Evolutionary conservation across 1,140 invertebrate species (phyloP).

Genomic region (Caenorhabditis tropicalis): DNA sequence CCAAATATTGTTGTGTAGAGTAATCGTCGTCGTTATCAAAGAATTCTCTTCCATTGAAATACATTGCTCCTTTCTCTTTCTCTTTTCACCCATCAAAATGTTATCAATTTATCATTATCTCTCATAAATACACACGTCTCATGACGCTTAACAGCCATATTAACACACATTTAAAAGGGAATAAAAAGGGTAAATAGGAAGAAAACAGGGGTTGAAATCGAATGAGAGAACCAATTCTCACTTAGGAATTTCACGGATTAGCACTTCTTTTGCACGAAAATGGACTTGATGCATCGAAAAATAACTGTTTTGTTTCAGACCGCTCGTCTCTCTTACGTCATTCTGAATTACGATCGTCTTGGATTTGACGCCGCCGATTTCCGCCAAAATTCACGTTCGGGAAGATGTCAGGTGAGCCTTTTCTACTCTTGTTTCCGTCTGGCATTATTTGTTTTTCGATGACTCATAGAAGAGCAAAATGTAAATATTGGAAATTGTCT

Average conservation of each 20-base stretch:
- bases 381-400: slow-evolving; percentile 68
- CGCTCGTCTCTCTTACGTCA: slow-evolving; percentile 67
- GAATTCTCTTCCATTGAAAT: slow-evolving; percentile 17
- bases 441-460: slow-evolving; percentile 30
- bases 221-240: too few relatives aligned
- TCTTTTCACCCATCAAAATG: slow-evolving; percentile 6
- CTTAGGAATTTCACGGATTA: too few relatives aligned
- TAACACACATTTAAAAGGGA: slow-evolving; percentile 34
- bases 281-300: too few relatives aligned
- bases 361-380: slow-evolving; percentile 72
- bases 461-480: slow-evolving; percentile 10
- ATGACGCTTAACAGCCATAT: slow-evolving; percentile 43
- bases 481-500: slow-evolving; percentile 20
- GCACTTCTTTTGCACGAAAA: too few relatives aligned
- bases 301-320: too few relatives aligned
- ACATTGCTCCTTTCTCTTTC: slow-evolving; percentile 12
- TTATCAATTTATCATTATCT: slow-evolving; percentile 34
- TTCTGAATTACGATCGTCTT: slow-evolving; percentile 70
- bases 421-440: slow-evolving; percentile 23
- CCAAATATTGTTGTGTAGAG: background rate
- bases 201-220: slow-evolving; percentile 5
- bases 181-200: background rate
- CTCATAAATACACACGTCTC: slow-evolving; percentile 41
- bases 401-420: slow-evolving; percentile 64
- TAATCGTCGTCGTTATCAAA: background rate